Evolutionary conservation across 2,888 invertebrate genomes (phyloP).

Genomic region (Rosalia funebris): DNA sequence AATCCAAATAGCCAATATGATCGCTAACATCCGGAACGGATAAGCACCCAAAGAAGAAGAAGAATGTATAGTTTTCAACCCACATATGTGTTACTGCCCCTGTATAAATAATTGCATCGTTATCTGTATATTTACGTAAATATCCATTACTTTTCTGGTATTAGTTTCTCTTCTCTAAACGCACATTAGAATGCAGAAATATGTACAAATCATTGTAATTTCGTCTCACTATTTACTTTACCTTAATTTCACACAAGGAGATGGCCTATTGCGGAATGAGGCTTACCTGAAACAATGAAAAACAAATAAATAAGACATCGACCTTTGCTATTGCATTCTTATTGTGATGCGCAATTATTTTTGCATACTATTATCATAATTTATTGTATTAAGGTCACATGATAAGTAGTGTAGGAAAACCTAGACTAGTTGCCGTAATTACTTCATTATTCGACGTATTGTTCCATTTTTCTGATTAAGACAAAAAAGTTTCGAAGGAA

Average conservation of each 20-base stretch:
- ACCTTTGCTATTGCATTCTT: neutral
- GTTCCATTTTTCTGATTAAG: neutral
- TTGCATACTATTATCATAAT: conserved; percentile 3
- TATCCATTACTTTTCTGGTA: too few relatives aligned
- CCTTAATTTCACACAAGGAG: conserved; percentile 1
- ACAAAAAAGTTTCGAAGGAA: neutral
- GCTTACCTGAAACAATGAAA: conserved; percentile 20
- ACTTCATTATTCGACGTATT: neutral
- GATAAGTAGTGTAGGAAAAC: conserved; percentile 2
- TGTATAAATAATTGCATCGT: too few relatives aligned
- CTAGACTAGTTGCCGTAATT: neutral
- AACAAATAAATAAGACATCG: neutral
- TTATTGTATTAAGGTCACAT: conserved; percentile 4
- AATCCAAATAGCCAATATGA: too few relatives aligned
- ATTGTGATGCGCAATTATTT: neutral
- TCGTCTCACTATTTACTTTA: too few relatives aligned
- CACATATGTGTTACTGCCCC: too few relatives aligned
- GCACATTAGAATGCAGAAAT: too few relatives aligned
- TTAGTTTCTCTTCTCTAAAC: too few relatives aligned
- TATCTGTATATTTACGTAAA: too few relatives aligned
- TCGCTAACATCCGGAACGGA: too few relatives aligned
- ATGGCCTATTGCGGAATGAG: neutral
- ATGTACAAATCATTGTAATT: too few relatives aligned
- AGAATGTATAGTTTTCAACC: too few relatives aligned
- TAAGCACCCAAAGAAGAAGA: too few relatives aligned